Evolutionary conservation across 1,140 invertebrate genomes (phyloP).

Genomic region (Eumaeus atala): DNA sequence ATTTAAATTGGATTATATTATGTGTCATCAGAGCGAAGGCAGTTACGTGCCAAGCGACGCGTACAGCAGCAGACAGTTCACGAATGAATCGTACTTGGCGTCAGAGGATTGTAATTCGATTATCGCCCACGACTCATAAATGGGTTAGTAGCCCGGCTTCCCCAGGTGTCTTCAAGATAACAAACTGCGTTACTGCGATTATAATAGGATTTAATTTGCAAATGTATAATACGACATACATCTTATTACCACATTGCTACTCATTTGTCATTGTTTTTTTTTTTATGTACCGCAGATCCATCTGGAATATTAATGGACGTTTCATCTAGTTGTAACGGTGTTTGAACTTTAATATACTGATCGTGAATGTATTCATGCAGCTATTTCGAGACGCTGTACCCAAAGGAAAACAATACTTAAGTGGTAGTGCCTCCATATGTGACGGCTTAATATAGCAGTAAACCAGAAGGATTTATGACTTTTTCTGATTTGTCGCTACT

Average conservation of each 20-base stretch:
- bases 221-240: constrained; percentile 2
- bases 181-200: background rate
- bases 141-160: constrained; percentile 62
- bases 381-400: too few species aligned
- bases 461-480: too few species aligned
- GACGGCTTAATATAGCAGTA: too few species aligned
- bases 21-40: constrained; percentile 26
- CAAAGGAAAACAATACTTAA: too few species aligned
- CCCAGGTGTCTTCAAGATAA: constrained; percentile 14
- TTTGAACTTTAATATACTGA: too few species aligned
- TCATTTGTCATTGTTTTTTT: constrained; percentile 2
- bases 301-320: background rate
- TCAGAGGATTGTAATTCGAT: constrained; percentile 59
- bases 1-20: constrained; percentile 32
- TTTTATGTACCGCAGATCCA: background rate
- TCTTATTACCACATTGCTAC: background rate
- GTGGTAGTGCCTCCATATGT: too few species aligned
- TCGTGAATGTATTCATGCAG: too few species aligned
- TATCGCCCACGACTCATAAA: constrained; percentile 55
- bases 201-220: background rate
- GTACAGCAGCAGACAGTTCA: constrained; percentile 31
- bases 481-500: too few species aligned
- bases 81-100: constrained; percentile 37
- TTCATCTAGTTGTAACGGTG: constrained; percentile 3
- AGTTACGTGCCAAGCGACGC: constrained; percentile 20